These are phyloP conservation scores for Tachystola acroxantha DNA, from an alignment of 2,888 invertebrate genomes.

Conservation along the genomic window DNA sequence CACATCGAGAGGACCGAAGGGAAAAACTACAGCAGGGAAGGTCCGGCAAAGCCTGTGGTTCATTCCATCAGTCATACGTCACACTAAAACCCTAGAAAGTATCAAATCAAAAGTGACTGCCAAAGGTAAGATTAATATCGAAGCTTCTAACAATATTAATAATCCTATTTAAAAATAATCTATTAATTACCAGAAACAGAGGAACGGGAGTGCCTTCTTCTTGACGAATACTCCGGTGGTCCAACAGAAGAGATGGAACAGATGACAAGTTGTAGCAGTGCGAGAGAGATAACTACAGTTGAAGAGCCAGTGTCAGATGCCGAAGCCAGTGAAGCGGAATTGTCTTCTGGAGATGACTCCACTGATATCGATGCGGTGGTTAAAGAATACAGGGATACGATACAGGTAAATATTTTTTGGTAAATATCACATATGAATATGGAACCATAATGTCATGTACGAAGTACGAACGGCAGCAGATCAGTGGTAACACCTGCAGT, in stretches of 20 bases:
- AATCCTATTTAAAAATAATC: too few species aligned
- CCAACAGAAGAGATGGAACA: constrained; percentile 54
- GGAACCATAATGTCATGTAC: too few species aligned
- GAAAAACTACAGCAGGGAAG: constrained; percentile 44
- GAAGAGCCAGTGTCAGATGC: constrained; percentile 57
- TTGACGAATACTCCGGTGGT: constrained; percentile 75
- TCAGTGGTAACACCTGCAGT: too few species aligned
- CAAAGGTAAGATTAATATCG: too few species aligned
- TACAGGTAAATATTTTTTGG: constrained; percentile 81
- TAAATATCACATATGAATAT: too few species aligned
- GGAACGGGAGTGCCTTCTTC: constrained; percentile 78
- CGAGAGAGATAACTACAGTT: constrained; percentile 38
- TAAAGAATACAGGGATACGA: constrained; percentile 85
- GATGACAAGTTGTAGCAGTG: constrained; percentile 42
- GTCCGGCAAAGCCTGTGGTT: constrained; percentile 70
- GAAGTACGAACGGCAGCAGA: too few species aligned
- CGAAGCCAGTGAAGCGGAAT: constrained; percentile 77
- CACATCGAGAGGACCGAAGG: constrained; percentile 29
- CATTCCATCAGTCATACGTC: constrained; percentile 67
- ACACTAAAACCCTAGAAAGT: constrained; percentile 69
- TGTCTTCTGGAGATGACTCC: constrained; percentile 79
- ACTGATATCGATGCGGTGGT: constrained; percentile 89
- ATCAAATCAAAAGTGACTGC: constrained; percentile 63
- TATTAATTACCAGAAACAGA: constrained; percentile 50
- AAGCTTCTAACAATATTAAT: too few species aligned